phyloP scores from a whole-genome alignment of 2,888 invertebrate genomes.

The Neelides folsomi region DNA sequence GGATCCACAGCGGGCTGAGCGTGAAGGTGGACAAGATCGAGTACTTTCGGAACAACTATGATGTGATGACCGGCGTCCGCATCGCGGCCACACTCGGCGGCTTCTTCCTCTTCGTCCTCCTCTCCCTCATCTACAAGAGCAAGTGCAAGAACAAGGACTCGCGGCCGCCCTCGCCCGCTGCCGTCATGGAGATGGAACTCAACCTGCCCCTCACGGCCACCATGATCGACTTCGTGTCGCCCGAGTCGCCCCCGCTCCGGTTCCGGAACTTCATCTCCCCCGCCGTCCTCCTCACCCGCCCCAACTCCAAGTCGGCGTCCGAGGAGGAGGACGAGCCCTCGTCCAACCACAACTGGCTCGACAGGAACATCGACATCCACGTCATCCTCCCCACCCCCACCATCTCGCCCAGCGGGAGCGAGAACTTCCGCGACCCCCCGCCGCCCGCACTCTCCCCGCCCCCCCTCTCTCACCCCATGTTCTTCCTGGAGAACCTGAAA shows the following conservation, averaged over 20 bases:
- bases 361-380: constrained; percentile 34
- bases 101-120: constrained; percentile 80
- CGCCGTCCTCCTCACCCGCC: constrained; percentile 12
- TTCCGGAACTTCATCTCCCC: not conserved
- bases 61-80: constrained; percentile 83
- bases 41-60: constrained; percentile 79
- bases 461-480: not conserved
- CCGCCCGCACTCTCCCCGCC: not conserved
- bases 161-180: not conserved
- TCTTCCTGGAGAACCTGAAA: constrained; percentile 21
- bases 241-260: constrained; percentile 2
- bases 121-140: constrained; percentile 80
- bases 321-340: constrained; percentile 7
- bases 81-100: constrained; percentile 83
- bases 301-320: constrained; percentile 9
- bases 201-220: not conserved
- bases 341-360: constrained; percentile 7
- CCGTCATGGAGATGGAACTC: not conserved
- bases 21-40: constrained; percentile 54
- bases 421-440: constrained; percentile 34
- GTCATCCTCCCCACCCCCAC: constrained; percentile 71
- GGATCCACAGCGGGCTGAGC: not conserved
- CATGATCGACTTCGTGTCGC: constrained; percentile 3
- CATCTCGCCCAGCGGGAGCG: constrained; percentile 64
- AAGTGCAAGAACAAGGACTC: constrained; percentile 42